Evolutionary conservation across 2,113 vertebrate species (phyloP), one percentile per base, ranked within the genome.

Genomic region (Syrmaticus mikado): DNA sequence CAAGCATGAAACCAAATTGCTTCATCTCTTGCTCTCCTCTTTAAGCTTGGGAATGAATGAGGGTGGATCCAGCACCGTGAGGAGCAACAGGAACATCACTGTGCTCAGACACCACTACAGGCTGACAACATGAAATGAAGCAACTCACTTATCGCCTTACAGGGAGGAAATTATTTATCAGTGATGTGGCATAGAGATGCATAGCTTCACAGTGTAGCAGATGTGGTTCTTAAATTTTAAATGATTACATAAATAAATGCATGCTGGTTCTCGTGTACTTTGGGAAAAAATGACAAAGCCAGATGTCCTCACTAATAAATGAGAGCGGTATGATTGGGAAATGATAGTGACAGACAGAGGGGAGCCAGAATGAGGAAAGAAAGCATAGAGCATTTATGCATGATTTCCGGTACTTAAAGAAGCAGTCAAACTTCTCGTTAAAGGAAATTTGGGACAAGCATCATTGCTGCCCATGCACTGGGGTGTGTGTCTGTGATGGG

Each of bases 381-480:
- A 55, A 50, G 27, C 38, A 21, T 24, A 41, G 25, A 64, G 61
- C 25, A 10, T 64, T 28, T 40, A 40, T 38, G 28, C 19, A 40
- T 28, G 27, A 40, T 40, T 24, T 62, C 60, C 24, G 25, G 25
- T 38, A 38, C 10, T 62, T 43, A 34, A 82, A 86, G 64, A 13
- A 68, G 17, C 20, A 73, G 62, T 18, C 71, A 71, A 70, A 3
- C 20, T 34, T 90, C 36, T 5, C 3, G 3, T 34, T 13, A 11
- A 38, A 48, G n/a, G 38, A 57, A 12, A 11, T 21, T 10, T 27
- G 64, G 52, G 53, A 27, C 2, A 7, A 17, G 6, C 34, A 21
- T 34, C 1, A 1, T 36, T 53, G 17, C 25, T 77, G 20, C 48
- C 16, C 10, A 3, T 48, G 14, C 0, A 4, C 10, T 53, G 40